Evolutionary conservation across 2,113 vertebrate genomes (phyloP).

Genomic region (Myxocyprinus asiaticus): DNA sequence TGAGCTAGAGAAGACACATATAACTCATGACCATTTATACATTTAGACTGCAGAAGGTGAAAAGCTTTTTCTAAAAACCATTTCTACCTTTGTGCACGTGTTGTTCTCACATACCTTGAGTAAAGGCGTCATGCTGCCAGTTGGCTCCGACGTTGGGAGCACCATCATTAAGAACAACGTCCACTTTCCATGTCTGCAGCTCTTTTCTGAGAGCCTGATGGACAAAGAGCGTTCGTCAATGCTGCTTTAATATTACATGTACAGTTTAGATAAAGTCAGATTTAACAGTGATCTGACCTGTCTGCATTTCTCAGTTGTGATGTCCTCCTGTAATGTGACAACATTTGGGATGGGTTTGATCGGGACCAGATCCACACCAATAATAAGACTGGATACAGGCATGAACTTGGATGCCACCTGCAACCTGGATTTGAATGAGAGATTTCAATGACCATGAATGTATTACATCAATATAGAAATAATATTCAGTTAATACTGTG

Average conservation of each 20-base stretch:
- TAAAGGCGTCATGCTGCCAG: conserved; percentile 93
- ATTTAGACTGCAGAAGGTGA: no score
- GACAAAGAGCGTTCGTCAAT: not conserved
- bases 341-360: conserved; percentile 92
- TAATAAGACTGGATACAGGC: conserved; percentile 94
- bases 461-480: not conserved
- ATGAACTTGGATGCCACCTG: conserved; percentile 97
- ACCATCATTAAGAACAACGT: conserved; percentile 93
- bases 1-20: conserved; percentile 73
- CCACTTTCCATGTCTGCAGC: conserved; percentile 96
- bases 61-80: no score
- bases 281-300: conserved; percentile 74
- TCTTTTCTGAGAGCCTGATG: conserved; percentile 87
- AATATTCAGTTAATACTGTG: not conserved
- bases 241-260: not conserved
- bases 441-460: not conserved
- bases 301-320: conserved; percentile 91
- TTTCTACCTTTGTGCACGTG: no score
- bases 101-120: conserved; percentile 80
- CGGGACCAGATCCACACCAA: conserved; percentile 93
- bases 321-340: conserved; percentile 91
- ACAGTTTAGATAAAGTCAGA: not conserved
- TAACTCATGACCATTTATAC: no score
- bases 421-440: conserved; percentile 74
- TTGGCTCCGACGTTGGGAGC: conserved; percentile 94